phyloP scores from a whole-genome alignment of 2,113 vertebrate genomes.

The human (Homo sapiens) region DNA sequence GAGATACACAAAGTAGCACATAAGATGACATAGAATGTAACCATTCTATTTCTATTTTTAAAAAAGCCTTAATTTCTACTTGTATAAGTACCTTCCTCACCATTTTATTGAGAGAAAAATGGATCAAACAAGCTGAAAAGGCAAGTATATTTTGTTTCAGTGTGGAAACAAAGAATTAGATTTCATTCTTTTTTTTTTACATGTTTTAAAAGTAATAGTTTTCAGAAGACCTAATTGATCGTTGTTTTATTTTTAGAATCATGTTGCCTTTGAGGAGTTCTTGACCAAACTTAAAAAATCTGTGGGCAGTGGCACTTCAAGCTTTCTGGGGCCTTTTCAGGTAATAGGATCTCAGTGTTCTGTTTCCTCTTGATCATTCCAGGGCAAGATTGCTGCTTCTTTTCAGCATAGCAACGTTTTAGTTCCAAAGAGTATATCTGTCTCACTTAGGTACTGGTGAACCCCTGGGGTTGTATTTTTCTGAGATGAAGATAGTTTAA shows the following conservation, averaged over 20 bases:
- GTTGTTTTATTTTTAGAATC: constrained; percentile 2
- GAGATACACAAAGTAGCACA: background rate
- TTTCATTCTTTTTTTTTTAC: background rate
- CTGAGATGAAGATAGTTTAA: background rate
- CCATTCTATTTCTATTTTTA: background rate
- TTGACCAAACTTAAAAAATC: background rate
- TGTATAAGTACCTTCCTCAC: background rate
- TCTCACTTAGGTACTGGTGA: background rate
- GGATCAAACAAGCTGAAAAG: background rate
- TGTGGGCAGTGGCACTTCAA: background rate
- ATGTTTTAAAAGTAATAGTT: background rate
- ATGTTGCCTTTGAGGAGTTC: background rate
- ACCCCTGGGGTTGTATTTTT: background rate
- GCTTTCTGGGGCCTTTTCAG: background rate
- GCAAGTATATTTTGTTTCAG: background rate
- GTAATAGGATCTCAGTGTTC: background rate
- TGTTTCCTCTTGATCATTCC: background rate
- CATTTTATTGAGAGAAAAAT: background rate
- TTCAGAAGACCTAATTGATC: background rate
- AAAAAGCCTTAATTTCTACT: background rate
- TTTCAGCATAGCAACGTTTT: background rate
- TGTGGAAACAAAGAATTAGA: background rate
- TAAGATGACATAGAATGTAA: background rate
- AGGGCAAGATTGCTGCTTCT: background rate
- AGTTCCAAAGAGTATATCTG: background rate